Conservation (phyloP, 1,140 invertebrate genomes). For the Ceratosolen fusciceps region DNA sequence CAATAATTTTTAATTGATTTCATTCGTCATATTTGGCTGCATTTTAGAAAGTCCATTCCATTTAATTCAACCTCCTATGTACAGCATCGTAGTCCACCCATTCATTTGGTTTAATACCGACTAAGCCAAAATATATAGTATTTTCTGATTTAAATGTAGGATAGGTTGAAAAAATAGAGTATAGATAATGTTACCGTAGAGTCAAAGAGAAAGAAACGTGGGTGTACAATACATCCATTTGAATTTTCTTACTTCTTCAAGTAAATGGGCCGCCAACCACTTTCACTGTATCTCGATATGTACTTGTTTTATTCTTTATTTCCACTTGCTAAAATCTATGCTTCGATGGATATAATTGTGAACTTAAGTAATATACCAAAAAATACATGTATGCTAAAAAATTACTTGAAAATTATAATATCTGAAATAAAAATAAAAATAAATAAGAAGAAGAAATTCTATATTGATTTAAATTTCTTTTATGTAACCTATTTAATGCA, state of each 20-base stretch:
- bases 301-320: not conserved
- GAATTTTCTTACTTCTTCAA: not conserved
- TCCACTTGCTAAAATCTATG: no score
- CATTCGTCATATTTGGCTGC: not conserved
- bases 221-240: not conserved
- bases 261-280: not conserved
- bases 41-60: slow-evolving; percentile 29
- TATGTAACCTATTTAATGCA: no score
- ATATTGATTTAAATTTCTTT: no score
- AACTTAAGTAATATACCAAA: no score
- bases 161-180: not conserved
- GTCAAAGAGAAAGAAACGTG: not conserved
- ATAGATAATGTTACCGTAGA: not conserved
- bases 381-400: no score
- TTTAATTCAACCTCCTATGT: not conserved
- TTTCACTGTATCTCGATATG: not conserved
- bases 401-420: no score
- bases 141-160: not conserved
- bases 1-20: slow-evolving; percentile 26
- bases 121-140: not conserved
- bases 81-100: not conserved
- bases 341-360: no score
- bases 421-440: no score
- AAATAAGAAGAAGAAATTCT: no score
- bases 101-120: not conserved